Percentiles rank a stretch among this genome's conserved stretches.
These are phyloP conservation scores for Mesoligia furuncula DNA, from an alignment of 2,888 invertebrate genomes.

Conservation along the genomic window DNA sequence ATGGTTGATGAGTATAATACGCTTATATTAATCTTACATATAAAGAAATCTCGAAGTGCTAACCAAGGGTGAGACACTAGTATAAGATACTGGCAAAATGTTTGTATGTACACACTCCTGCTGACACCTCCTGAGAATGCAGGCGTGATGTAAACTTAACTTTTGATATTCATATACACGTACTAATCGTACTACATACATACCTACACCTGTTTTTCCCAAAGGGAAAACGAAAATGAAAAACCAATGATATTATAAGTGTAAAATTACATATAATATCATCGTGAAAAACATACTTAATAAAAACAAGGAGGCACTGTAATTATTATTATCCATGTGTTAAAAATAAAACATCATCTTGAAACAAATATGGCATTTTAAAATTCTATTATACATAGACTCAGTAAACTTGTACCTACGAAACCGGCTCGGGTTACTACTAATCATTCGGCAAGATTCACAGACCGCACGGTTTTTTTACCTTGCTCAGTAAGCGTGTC, in stretches of 20 bases:
- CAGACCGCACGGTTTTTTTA: too few relatives aligned
- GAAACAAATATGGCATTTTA: not conserved
- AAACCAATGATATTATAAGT: too few relatives aligned
- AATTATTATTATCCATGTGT: not conserved
- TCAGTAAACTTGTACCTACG: too few relatives aligned
- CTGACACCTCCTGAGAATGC: not conserved
- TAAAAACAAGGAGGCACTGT: not conserved
- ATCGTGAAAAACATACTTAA: too few relatives aligned
- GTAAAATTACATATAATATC: too few relatives aligned
- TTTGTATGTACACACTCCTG: not conserved
- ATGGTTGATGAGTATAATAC: not conserved
- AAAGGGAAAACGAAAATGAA: not conserved
- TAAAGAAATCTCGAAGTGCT: not conserved
- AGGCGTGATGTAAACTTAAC: too few relatives aligned
- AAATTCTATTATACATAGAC: too few relatives aligned
- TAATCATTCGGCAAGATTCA: too few relatives aligned
- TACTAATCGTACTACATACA: not conserved
- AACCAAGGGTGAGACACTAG: too few relatives aligned
- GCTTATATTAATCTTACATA: not conserved
- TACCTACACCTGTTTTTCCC: too few relatives aligned
- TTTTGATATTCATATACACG: constrained; percentile 7
- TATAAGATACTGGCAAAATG: not conserved
- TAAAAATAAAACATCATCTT: constrained; percentile 8
- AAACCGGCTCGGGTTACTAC: too few relatives aligned
- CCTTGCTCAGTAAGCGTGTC: too few relatives aligned